A percentile compares a stretch with the other conserved stretches of the same genome.
These are phyloP conservation scores for Myopa testacea DNA, from an alignment of 2,888 invertebrate genomes.

Conservation along the genomic window DNA sequence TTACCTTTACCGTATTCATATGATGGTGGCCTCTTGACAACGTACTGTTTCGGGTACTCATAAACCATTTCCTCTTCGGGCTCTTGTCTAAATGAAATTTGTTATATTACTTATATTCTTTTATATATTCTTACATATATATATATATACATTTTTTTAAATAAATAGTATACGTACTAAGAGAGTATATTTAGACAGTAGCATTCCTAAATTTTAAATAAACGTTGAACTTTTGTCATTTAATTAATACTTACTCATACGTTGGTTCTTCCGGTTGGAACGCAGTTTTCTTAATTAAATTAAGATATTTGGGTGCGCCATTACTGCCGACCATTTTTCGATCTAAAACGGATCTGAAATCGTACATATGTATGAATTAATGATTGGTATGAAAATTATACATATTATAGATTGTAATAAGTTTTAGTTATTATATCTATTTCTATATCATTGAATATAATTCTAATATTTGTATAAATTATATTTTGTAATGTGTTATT, in stretches of 20 bases:
- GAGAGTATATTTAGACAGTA: not conserved
- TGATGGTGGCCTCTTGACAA: slow-evolving; percentile 35
- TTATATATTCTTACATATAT: not conserved
- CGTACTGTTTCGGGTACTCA: slow-evolving; percentile 32
- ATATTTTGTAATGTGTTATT: not conserved
- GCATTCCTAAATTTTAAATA: not conserved
- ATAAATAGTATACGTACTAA: not conserved
- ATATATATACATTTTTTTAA: not conserved
- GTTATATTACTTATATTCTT: not conserved
- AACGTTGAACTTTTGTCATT: not conserved
- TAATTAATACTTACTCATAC: slow-evolving; percentile 43
- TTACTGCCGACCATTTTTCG: slow-evolving; percentile 51
- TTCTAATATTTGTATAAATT: too few relatives aligned
- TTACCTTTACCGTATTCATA: slow-evolving; percentile 49
- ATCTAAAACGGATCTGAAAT: slow-evolving; percentile 58
- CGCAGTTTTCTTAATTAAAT: slow-evolving; percentile 54
- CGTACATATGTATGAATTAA: slow-evolving; percentile 40
- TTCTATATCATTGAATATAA: too few relatives aligned
- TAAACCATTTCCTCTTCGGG: slow-evolving; percentile 44
- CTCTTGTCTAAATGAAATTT: slow-evolving; percentile 38
- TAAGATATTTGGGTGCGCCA: slow-evolving; percentile 56
- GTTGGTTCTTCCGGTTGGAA: slow-evolving; percentile 32
- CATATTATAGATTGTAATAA: too few relatives aligned
- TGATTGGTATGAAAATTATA: not conserved
- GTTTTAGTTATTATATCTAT: too few relatives aligned